Percentiles rank a stretch among this genome's conserved stretches.
These are phyloP conservation scores for Hylaeus volcanicus DNA, from an alignment of 1,140 invertebrate genomes.

Conservation along the genomic window DNA sequence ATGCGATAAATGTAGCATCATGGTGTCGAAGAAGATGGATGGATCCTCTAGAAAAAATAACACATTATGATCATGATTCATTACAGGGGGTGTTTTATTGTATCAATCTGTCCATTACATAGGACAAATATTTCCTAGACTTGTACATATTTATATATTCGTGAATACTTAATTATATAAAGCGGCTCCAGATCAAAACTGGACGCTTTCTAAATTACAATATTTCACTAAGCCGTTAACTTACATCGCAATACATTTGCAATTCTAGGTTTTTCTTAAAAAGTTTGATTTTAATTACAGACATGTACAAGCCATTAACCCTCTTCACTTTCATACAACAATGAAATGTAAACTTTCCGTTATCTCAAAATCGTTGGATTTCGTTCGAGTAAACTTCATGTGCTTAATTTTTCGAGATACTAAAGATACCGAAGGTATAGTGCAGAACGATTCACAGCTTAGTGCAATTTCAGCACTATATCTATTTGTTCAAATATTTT, in stretches of 20 bases:
- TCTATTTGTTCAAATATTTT: not conserved
- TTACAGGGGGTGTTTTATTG: slow-evolving; percentile 20
- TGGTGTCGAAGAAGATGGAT: not conserved
- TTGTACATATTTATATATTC: not conserved
- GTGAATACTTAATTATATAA: not conserved
- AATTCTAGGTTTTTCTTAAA: not conserved
- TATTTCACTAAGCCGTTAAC: not conserved
- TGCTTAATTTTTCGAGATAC: not conserved
- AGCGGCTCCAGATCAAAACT: not conserved
- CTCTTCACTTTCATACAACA: not conserved
- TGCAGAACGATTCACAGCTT: not conserved
- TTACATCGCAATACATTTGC: not conserved
- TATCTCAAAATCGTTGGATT: too few species aligned
- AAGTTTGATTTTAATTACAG: not conserved
- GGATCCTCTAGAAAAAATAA: not conserved
- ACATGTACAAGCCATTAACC: not conserved
- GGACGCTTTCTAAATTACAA: not conserved
- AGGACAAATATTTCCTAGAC: slow-evolving; percentile 13
- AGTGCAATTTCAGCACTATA: not conserved
- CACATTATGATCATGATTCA: too few species aligned
- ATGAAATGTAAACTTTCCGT: not conserved
- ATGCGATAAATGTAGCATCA: not conserved
- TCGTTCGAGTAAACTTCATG: not conserved
- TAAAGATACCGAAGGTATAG: not conserved
- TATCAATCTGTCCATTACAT: not conserved